These are phyloP conservation scores for Heterohyrax brucei DNA, from an alignment of 2,797 vertebrate species.

Conservation along the genomic window DNA sequence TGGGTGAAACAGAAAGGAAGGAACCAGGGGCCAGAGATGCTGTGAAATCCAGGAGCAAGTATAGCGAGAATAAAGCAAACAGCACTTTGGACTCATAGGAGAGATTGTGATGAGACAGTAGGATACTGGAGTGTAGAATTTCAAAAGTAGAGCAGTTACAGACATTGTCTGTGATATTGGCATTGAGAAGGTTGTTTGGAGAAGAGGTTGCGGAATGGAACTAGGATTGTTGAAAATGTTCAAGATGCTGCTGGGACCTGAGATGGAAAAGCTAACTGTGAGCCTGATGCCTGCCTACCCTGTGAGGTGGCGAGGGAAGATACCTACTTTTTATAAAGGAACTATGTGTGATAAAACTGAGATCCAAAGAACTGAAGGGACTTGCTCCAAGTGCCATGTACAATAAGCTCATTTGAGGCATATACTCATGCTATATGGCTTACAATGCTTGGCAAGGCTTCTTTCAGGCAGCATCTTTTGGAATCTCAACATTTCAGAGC, in stretches of 20 bases:
- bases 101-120: not conserved
- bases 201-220: slow-evolving; percentile 10
- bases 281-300: not conserved
- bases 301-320: not conserved
- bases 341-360: not conserved
- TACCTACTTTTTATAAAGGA: not conserved
- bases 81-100: not conserved
- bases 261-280: slow-evolving; percentile 41
- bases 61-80: not conserved
- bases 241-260: not conserved
- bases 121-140: not conserved
- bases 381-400: not conserved
- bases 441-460: not conserved
- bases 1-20: not conserved
- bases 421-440: not conserved
- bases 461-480: not conserved
- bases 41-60: not conserved
- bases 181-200: not conserved
- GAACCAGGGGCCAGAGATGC: not conserved
- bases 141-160: not conserved
- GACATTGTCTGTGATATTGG: not conserved
- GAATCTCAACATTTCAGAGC: not conserved
- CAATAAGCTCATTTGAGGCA: not conserved
- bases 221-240: not conserved
- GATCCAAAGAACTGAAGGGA: not conserved